Conservation (phyloP, 2,888 invertebrate genomes). For the Macrosiphum euphorbiae region DNA sequence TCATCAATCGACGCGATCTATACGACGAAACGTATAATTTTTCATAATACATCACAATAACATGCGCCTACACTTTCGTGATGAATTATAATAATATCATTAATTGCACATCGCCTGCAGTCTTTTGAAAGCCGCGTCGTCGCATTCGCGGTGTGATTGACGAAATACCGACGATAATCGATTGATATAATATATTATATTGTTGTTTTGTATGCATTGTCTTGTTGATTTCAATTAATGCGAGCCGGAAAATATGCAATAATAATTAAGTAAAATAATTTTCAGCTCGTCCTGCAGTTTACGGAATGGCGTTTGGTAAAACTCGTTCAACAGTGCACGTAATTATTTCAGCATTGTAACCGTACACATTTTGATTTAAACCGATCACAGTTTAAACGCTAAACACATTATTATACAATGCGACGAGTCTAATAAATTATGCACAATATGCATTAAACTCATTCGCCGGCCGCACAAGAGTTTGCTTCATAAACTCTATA, state of each 20-base stretch:
- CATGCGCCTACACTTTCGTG: neutral
- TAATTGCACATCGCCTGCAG: neutral
- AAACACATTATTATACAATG: neutral
- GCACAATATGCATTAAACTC: neutral
- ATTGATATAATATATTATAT: no score
- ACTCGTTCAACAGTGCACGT: neutral
- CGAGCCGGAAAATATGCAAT: neutral
- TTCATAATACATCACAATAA: neutral
- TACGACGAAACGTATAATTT: neutral
- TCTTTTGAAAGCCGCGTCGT: no score
- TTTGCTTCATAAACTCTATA: no score
- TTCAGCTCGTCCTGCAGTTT: neutral
- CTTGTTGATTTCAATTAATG: neutral
- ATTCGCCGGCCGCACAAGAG: no score
- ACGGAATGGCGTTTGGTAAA: neutral
- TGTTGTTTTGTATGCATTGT: no score
- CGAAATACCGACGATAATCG: neutral
- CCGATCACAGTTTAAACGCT: neutral
- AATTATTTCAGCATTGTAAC: neutral
- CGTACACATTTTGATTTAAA: neutral
- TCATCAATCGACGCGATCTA: neutral
- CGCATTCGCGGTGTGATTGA: no score
- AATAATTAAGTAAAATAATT: neutral
- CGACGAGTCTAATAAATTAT: neutral
- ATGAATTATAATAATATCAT: neutral